A percentile compares a stretch with the other conserved stretches of the same genome.
phyloP scores from a whole-genome alignment of 2,797 vertebrate species.

The Macropus fuliginosus region DNA sequence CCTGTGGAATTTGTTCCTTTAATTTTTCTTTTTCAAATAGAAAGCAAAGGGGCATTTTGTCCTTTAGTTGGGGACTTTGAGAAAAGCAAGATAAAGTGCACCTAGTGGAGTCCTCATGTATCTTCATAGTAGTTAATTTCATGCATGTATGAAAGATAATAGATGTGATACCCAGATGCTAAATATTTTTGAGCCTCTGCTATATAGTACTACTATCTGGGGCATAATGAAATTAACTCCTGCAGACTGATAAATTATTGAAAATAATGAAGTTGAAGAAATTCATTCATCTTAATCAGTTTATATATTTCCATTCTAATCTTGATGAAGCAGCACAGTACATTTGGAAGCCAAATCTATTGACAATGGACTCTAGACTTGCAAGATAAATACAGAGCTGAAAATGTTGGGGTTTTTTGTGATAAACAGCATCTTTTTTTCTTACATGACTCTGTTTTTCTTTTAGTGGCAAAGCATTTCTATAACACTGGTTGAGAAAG shows the following conservation, averaged over 20 bases:
- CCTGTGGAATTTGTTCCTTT: conserved; percentile 16
- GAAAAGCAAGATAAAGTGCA: conserved; percentile 28
- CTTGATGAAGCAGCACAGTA: conserved; percentile 48
- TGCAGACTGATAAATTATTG: conserved; percentile 57
- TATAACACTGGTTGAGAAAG: conserved; percentile 97
- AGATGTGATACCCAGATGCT: conserved; percentile 54
- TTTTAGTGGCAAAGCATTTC: conserved; percentile 97
- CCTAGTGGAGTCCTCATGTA: background rate
- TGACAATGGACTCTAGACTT: conserved; percentile 63
- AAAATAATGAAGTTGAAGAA: conserved; percentile 57
- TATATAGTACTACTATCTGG: conserved; percentile 51
- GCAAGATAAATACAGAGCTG: conserved; percentile 72
- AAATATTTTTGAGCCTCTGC: conserved; percentile 52
- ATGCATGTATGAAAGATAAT: conserved; percentile 55
- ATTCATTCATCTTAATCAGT: conserved; percentile 65
- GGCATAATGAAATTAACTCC: conserved; percentile 60
- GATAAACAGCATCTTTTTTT: conserved; percentile 62
- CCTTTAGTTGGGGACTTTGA: background rate
- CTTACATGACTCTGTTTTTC: conserved; percentile 85
- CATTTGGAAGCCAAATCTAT: conserved; percentile 43
- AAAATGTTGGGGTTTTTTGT: conserved; percentile 68
- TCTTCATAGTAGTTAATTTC: conserved; percentile 62
- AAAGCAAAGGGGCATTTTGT: background rate
- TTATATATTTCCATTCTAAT: conserved; percentile 55
- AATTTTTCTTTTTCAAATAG: conserved; percentile 35